Conservation (phyloP, 2,888 invertebrate genomes). For the Caenorhabditis japonica region DNA sequence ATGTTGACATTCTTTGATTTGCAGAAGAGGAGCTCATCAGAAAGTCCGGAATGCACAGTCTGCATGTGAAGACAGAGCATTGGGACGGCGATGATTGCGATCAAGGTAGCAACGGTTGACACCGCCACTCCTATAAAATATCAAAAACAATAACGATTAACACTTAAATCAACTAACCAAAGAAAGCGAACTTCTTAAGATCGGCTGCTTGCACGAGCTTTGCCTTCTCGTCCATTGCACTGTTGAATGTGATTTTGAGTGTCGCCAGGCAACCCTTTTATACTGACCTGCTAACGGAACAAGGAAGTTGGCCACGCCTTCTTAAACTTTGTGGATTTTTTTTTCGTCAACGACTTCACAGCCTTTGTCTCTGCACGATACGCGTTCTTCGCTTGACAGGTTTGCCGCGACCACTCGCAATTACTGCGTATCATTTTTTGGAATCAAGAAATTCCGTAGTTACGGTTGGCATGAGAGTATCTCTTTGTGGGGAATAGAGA, state of each 20-base stretch:
- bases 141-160: not conserved
- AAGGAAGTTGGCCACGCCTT: slow-evolving; percentile 50
- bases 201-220: slow-evolving; percentile 70
- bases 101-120: slow-evolving; percentile 64
- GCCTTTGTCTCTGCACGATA: slow-evolving; percentile 15
- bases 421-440: slow-evolving; percentile 45
- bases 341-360: slow-evolving; percentile 7
- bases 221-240: slow-evolving; percentile 64
- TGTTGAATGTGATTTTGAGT: slow-evolving; percentile 16
- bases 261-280: slow-evolving; percentile 24
- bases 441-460: slow-evolving; percentile 30
- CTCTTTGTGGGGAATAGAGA: not conserved
- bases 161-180: slow-evolving; percentile 60
- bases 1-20: slow-evolving; percentile 51
- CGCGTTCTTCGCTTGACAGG: slow-evolving; percentile 6
- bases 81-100: slow-evolving; percentile 65
- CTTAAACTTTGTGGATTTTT: slow-evolving; percentile 53
- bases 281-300: slow-evolving; percentile 33
- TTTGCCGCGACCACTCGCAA: slow-evolving; percentile 38
- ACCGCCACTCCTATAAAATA: slow-evolving; percentile 55
- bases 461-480: slow-evolving; percentile 12
- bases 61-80: slow-evolving; percentile 68
- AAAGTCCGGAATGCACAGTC: slow-evolving; percentile 67
- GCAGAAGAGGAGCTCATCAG: slow-evolving; percentile 71
- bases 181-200: slow-evolving; percentile 74